These are phyloP conservation scores for Zaprionus tsacasi DNA, from an alignment of 1,140 invertebrate genomes.

Conservation along the genomic window DNA sequence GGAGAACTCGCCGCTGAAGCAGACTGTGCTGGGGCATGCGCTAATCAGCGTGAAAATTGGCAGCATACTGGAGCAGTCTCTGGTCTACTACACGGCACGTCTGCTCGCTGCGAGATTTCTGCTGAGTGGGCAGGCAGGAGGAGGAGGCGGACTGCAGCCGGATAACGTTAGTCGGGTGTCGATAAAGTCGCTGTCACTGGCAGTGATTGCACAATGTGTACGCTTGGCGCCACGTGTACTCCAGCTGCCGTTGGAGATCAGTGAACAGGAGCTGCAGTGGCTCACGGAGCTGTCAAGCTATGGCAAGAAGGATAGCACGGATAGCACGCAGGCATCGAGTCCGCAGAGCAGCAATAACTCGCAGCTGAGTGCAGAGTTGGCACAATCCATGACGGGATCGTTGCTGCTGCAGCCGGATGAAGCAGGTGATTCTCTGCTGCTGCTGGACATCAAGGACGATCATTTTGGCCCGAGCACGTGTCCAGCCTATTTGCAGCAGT, in stretches of 20 bases:
- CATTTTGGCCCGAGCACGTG: slow-evolving; percentile 80
- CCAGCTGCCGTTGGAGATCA: slow-evolving; percentile 85
- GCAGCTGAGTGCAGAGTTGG: slow-evolving; percentile 45
- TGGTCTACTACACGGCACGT: slow-evolving; percentile 75
- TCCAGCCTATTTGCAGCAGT: slow-evolving; percentile 62
- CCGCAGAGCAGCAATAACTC: slow-evolving; percentile 66
- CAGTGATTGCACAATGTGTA: slow-evolving; percentile 88
- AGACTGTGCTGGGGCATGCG: slow-evolving; percentile 55
- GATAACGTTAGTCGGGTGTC: slow-evolving; percentile 91
- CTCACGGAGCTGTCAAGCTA: slow-evolving; percentile 24
- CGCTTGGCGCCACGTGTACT: slow-evolving; percentile 89
- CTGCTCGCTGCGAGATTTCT: slow-evolving; percentile 86
- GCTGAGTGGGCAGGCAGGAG: slow-evolving; percentile 86
- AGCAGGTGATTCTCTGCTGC: slow-evolving; percentile 33
- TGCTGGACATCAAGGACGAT: slow-evolving; percentile 83
- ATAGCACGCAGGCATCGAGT: slow-evolving; percentile 66
- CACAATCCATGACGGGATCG: slow-evolving; percentile 6
- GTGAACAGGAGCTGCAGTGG: slow-evolving; percentile 61
- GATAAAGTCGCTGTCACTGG: slow-evolving; percentile 91
- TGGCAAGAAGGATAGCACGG: slow-evolving; percentile 18
- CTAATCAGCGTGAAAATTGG: slow-evolving; percentile 76
- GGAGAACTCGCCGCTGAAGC: slow-evolving; percentile 61
- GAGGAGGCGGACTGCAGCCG: slow-evolving; percentile 85
- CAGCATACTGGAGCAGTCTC: slow-evolving; percentile 72
- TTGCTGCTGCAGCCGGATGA: slow-evolving; percentile 24